Base-by-base conservation (phyloP, 2,888 invertebrate species). In the Autographa pulchrina region DNA sequence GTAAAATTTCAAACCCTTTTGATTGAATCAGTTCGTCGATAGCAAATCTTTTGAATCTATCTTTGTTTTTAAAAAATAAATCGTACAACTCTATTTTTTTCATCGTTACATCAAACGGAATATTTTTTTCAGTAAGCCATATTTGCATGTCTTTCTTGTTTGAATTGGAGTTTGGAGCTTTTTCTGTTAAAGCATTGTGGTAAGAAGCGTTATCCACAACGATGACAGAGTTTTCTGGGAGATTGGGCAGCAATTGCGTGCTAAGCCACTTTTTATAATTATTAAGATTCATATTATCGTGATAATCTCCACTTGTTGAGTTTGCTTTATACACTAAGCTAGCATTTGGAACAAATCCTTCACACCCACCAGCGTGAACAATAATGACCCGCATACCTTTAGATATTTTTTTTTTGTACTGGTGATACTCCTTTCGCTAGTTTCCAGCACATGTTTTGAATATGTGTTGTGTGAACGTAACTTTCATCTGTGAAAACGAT, bases 281-380 rank as follows among this genome's bases (percentile, higher is more conserved):
- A 4, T 31, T 7, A 16, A 20, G 83, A 48, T 78, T 80, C 78
- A 83, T 83, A 56, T 81, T 84, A 6, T 8, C 25, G 25, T 25
- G 25, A 25, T 25, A 25, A 25, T 25, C 25, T 25, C 25, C 25
- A 25, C 25, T 25, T 25, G 25, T 25, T 25, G 25, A 25, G 25
- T 25, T 25, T 25, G 25, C 25, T 25, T 25, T 25, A 25, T 25
- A 25, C 25, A 25, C 25, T 25, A 25, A 25, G 25, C 25, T 25
- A 25, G 25, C 25, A 25, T 25, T 25, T 25, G 25, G 25, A 25
- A 25, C 25, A 25, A 25, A 25, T 25, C 25, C 25, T 25, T 25
- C 25, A 25, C 25, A 25, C 25, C 25, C 25, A 25, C 25, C 25
- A 25, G 25, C 25, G 25, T 25, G 25, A 25, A 25, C 25, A 25